Evolutionary conservation across 2,797 vertebrate genomes (phyloP), one percentile per base, ranked within the genome.

Genomic region (Ambastaia sidthimunki): DNA sequence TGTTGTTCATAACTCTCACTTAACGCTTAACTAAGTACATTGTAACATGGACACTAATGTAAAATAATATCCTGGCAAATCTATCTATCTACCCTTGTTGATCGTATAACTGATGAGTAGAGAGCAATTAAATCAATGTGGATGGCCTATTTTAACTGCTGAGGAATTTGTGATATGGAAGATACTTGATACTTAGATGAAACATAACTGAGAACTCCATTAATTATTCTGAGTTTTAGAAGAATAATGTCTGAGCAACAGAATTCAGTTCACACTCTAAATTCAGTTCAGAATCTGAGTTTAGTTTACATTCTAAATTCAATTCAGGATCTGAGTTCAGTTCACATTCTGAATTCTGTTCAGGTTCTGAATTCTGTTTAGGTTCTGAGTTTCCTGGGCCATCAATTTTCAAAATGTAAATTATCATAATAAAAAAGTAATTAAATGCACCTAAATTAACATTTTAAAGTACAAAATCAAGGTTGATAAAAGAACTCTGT

Each of bases 1-100:
- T 34, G 25, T 7, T 50, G 41, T 34, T 52, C 50, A 55, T 41
- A 55, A 57, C 15, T 7, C 48, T 12, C 34, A 54, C 60, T 54
- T 25, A 6, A 18, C 7, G 28, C 28, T 75, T 65, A 21, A n/a
- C 34, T 1, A 75, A 28, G 31, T 69, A 25, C 34, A 28, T 11
- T 21, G 54, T 10, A 60, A 28, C n/a, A 63, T 34, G 12, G 59
- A 34, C 12, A n/a, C 37, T 50, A 47, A 47, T 28, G 41, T 16
- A 57, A 50, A 74, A 65, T 65, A 6, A 62, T 18, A 74, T 25
- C 16, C 23, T 28, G 7, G 25, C 59, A 60, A 60, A 60, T 13
- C 41, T 37, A 37, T 12, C 57, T 15, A 7, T 28, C 57, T 31
- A 9, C 11, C 59, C 59, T 16, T 7, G 16, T 16, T 18, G 4